Evolutionary conservation across 2,888 invertebrate genomes (phyloP).

Genomic region (Cheilosia urbana): DNA sequence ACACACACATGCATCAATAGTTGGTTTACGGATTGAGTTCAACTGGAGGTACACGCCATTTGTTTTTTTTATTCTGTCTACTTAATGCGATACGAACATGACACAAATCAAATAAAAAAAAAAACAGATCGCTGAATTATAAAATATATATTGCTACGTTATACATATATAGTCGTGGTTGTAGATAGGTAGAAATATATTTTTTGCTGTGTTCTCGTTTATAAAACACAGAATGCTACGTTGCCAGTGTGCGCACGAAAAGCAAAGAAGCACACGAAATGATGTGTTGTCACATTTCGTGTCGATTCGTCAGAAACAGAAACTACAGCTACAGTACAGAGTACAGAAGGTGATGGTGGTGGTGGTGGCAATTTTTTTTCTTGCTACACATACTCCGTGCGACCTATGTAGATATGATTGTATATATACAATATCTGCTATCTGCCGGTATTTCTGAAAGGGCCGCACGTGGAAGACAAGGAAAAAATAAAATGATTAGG

Average conservation of each 20-base stretch:
- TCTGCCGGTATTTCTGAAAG: slow-evolving; percentile 53
- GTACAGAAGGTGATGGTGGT: slow-evolving; percentile 19
- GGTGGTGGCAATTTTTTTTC: neutral
- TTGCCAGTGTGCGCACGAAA: slow-evolving; percentile 44
- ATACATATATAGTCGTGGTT: neutral
- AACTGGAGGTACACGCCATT: slow-evolving; percentile 61
- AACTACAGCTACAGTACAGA: neutral
- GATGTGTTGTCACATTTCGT: slow-evolving; percentile 61
- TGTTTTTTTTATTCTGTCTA: slow-evolving; percentile 63
- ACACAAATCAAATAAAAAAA: slow-evolving; percentile 71
- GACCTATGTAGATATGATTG: slow-evolving; percentile 3
- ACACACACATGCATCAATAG: slow-evolving; percentile 13
- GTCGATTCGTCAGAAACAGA: slow-evolving; percentile 36
- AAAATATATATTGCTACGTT: slow-evolving; percentile 34
- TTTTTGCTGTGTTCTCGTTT: slow-evolving; percentile 38
- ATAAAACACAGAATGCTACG: slow-evolving; percentile 44
- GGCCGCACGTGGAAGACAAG: slow-evolving; percentile 13
- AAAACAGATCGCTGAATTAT: slow-evolving; percentile 70
- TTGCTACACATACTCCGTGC: neutral
- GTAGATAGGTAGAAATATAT: neutral
- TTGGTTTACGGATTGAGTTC: slow-evolving; percentile 66
- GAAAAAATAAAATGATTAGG: slow-evolving; percentile 30
- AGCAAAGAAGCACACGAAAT: slow-evolving; percentile 35
- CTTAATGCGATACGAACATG: slow-evolving; percentile 74
- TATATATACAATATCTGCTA: slow-evolving; percentile 14